Evolutionary conservation across 2,888 invertebrate genomes (phyloP), one percentile per base, ranked within the genome.

Genomic region (Thysanoteuthis rhombus): DNA sequence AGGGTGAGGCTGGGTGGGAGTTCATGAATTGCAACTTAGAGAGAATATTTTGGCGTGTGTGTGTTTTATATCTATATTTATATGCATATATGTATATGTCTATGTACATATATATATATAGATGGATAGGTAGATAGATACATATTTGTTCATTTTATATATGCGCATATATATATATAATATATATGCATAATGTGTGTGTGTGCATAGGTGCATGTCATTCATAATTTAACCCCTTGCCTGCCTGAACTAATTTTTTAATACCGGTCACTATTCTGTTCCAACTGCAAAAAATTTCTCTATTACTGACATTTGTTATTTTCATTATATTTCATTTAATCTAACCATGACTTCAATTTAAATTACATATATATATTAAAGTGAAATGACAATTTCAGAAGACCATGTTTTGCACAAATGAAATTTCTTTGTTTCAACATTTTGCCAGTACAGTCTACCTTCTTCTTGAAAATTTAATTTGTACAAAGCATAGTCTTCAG

Each of bases 61-160:
- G 75, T 75, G 75, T 75, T 75, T 75, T 75, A 75, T 75, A 75
- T 75, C 75, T 75, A 75, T 75, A n/a, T 75, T 75, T 75, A 75
- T 75, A 75, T 75, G 75, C 75, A 75, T n/a, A 75, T 75, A 75
- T n/a, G n/a, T 75, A n/a, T 75, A 36, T 75, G 25, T 3, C 12
- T n/a, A 36, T 75, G 36, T 10, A 75, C 4, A 75, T n/a, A 75
- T n/a, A 75, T 22, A 75, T 75, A 75, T 12, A n/a, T 75, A 75
- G 75, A 12, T 75, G 36, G 52, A 25, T n/a, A n/a, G n/a, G n/a
- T n/a, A 52, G 75, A n/a, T 75, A n/a, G 75, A 75, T 75, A 75
- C n/a, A 75, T 75, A 75, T 75, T 75, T 75, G 75, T 75, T 75
- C 75, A 75, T 75, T 75, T 75, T 75, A 75, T 75, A 75, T 75